Conservation (phyloP, 2,888 invertebrate genomes). For the Cheilosia pagana region DNA sequence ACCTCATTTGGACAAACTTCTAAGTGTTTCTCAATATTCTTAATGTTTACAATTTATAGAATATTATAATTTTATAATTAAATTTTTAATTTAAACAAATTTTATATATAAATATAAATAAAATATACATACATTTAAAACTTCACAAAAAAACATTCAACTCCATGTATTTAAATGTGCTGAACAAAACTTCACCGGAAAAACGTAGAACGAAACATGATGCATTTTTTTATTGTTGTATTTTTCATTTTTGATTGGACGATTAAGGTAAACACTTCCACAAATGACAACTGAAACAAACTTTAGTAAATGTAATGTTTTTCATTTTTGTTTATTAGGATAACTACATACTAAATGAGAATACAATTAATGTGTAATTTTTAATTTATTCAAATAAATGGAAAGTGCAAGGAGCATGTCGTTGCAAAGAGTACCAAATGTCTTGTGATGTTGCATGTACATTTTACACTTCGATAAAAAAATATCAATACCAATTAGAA, state of each 20-base stretch:
- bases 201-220: background rate
- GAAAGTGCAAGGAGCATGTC: slow-evolving; percentile 42
- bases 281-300: slow-evolving; percentile 8
- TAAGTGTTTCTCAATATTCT: slow-evolving; percentile 60
- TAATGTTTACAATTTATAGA: slow-evolving; percentile 61
- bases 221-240: background rate
- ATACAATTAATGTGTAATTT: slow-evolving; percentile 38
- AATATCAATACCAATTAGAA: no score
- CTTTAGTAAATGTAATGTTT: slow-evolving; percentile 23
- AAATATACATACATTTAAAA: slow-evolving; percentile 64
- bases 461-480: background rate
- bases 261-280: background rate
- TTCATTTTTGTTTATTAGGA: slow-evolving; percentile 4
- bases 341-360: slow-evolving; percentile 23
- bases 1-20: slow-evolving; percentile 26
- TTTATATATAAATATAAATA: slow-evolving; percentile 65
- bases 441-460: slow-evolving; percentile 6
- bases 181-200: background rate
- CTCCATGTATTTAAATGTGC: slow-evolving; percentile 31
- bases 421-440: slow-evolving; percentile 23
- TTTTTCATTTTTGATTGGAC: slow-evolving; percentile 11
- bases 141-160: slow-evolving; percentile 37
- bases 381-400: slow-evolving; percentile 55
- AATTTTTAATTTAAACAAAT: slow-evolving; percentile 66
- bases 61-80: slow-evolving; percentile 55